Conservation (phyloP, 2,888 invertebrate species). For the Phortica okadai region DNA sequence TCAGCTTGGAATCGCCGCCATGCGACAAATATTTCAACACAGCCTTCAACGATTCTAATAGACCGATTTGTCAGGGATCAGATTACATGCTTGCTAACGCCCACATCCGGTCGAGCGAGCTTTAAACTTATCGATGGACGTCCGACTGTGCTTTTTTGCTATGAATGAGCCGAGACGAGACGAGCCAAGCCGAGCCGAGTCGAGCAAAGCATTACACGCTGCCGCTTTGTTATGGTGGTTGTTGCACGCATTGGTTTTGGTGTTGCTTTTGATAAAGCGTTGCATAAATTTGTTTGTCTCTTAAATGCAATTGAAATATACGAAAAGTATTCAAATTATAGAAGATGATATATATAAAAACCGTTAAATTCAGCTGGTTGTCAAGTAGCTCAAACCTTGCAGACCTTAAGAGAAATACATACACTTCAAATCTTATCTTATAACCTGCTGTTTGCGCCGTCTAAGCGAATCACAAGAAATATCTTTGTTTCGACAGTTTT, state of each 20-base stretch:
- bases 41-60: conserved; percentile 73
- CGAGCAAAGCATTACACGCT: background rate
- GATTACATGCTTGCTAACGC: conserved; percentile 73
- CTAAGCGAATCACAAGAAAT: conserved; percentile 67
- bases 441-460: conserved; percentile 10
- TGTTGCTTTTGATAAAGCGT: background rate
- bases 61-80: conserved; percentile 75
- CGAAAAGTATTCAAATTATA: too few relatives aligned
- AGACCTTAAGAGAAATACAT: background rate
- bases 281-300: background rate
- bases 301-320: too few relatives aligned
- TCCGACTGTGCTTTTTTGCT: conserved; percentile 18
- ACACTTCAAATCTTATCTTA: background rate
- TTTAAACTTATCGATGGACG: conserved; percentile 24
- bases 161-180: conserved; percentile 16
- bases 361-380: too few relatives aligned
- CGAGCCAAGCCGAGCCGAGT: too few relatives aligned
- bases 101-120: conserved; percentile 68
- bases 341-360: too few relatives aligned
- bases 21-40: conserved; percentile 74
- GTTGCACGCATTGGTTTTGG: background rate
- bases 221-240: conserved; percentile 8
- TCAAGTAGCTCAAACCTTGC: background rate
- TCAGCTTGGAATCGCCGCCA: conserved; percentile 45
- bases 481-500: conserved; percentile 71